These are phyloP conservation scores for Gymnoscelis rufifasciata DNA, from an alignment of 2,888 invertebrate species.

Conservation along the genomic window DNA sequence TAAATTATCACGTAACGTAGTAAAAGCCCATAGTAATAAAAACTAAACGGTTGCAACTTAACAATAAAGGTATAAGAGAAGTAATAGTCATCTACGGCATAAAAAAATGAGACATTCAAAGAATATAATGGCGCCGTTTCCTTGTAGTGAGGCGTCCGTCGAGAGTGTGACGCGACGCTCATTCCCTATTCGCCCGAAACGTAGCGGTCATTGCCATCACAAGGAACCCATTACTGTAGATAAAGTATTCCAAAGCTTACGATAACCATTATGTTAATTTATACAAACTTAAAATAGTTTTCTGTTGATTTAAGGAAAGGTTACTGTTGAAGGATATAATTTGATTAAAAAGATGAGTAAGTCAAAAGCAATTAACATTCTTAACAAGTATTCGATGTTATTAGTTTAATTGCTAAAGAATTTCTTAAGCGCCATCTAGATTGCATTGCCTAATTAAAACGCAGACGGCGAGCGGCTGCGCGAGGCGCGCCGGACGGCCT, in stretches of 20 bases:
- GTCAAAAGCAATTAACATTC: not conserved
- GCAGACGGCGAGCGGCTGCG: conserved; percentile 32
- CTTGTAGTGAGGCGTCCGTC: too few species aligned
- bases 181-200: conserved; percentile 1
- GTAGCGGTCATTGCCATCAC: conserved; percentile 10
- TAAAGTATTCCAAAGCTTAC: not conserved
- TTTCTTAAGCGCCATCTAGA: conserved; percentile 41
- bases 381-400: not conserved
- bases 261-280: conserved; percentile 24
- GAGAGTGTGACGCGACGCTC: not conserved
- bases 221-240: not conserved
- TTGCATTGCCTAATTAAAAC: conserved; percentile 48
- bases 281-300: not conserved
- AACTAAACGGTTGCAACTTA: not conserved
- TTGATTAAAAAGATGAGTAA: too few species aligned
- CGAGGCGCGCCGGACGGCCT: conserved; percentile 6
- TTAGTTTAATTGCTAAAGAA: conserved; percentile 16
- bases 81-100: too few species aligned
- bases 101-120: too few species aligned
- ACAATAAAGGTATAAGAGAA: too few species aligned
- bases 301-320: too few species aligned
- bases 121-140: not conserved
- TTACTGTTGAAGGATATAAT: too few species aligned
- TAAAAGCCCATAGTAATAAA: not conserved
- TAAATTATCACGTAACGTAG: not conserved